These are phyloP conservation scores for Troides oblongomaculatus DNA, from an alignment of 2,888 invertebrate species.

Conservation along the genomic window DNA sequence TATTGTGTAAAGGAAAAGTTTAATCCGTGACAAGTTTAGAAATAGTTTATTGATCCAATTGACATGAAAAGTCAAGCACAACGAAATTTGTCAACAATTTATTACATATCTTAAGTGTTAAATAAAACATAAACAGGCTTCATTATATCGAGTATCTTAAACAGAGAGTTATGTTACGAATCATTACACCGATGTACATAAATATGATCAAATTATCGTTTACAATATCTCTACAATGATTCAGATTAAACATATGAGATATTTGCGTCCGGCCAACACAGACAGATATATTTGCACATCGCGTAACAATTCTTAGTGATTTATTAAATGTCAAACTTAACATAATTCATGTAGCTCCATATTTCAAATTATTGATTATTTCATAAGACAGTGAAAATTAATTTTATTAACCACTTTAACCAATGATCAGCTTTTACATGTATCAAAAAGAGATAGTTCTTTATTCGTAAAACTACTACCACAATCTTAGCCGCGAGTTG, in stretches of 20 bases:
- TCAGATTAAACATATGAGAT: constrained; percentile 1
- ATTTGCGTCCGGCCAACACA: not conserved
- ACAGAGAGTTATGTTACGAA: not conserved
- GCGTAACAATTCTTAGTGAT: not conserved
- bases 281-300: not conserved
- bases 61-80: not conserved
- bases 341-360: too few relatives aligned
- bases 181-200: constrained; percentile 1
- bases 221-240: not conserved
- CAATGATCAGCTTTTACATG: too few relatives aligned
- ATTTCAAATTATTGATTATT: too few relatives aligned
- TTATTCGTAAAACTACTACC: too few relatives aligned
- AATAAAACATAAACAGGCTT: not conserved
- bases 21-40: not conserved
- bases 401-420: too few relatives aligned
- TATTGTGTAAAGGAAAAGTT: too few relatives aligned
- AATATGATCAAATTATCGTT: not conserved
- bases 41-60: not conserved
- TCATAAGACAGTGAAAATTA: too few relatives aligned
- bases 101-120: not conserved
- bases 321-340: too few relatives aligned
- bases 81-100: not conserved
- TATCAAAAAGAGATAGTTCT: too few relatives aligned
- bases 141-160: not conserved
- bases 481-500: too few relatives aligned